Evolutionary conservation across 2,113 vertebrate species (phyloP), one percentile per base, ranked within the genome.

Genomic region (Sebastes schlegelii): DNA sequence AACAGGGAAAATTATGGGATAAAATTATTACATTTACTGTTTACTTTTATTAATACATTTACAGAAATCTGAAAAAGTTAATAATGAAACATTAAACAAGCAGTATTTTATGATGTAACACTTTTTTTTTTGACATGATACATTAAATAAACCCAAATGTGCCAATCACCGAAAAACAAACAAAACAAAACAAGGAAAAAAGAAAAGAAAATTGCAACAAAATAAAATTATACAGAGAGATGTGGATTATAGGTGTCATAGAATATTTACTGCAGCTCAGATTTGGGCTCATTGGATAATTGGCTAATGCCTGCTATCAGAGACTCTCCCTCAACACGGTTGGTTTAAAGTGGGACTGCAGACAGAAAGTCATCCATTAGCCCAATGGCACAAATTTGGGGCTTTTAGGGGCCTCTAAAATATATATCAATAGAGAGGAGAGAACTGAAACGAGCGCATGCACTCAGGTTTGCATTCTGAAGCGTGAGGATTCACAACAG

Each of bases 281-380:
- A 67, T 51, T 19, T 70, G 43, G 14, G 54, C 52, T 83, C 0
- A 21, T 5, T 72, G 43, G 51, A 54, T 64, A n/a, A 80, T 49
- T 63, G 17, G 21, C 21, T 73, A 45, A 85, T 64, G 16, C 0
- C 17, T 46, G 60, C 12, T 65, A 45, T 72, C 45, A 48, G 45
- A 80, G 52, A 12, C 12, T 8, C 34, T 45, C 26, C 8, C 5
- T 17, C n/a, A 13, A 14, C 26, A 40, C 3, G 4, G 8, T n/a
- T 34, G 6, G 43, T 61, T 4, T 63, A 21, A 62, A 51, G 58
- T 46, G n/a, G 54, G 4, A 48, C 21, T 12, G 45, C 70, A 61
- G 48, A 77, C 6, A n/a, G 0, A 77, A 71, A 65, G 17, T 12
- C 19, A 58, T 49, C 76, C n/a, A 81, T 66, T 60, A 58, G 61